Percentiles rank a stretch among this genome's conserved stretches.
Conservation (phyloP, 2,797 vertebrate genomes). For the Leptodactylus fallax region DNA sequence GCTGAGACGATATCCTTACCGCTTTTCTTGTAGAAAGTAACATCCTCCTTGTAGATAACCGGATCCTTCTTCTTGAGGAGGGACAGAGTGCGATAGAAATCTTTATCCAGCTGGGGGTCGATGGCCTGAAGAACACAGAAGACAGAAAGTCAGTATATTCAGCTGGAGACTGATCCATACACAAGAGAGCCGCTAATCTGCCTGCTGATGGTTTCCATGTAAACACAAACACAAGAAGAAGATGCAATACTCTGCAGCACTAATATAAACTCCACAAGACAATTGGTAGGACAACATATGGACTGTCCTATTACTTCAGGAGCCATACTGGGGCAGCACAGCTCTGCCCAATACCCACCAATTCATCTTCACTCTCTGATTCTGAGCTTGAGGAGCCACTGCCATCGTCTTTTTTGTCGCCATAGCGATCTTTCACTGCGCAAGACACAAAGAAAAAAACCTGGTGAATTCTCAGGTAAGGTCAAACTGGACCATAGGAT, state of each 20-base stretch:
- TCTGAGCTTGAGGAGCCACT: conserved; percentile 77
- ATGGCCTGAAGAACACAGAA: conserved; percentile 75
- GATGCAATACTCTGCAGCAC: too few relatives aligned
- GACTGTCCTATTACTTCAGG: neutral
- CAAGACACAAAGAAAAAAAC: neutral
- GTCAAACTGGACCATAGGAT: too few relatives aligned
- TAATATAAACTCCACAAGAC: too few relatives aligned
- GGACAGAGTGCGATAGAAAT: conserved; percentile 89
- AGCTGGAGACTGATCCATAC: neutral
- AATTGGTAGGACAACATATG: too few relatives aligned
- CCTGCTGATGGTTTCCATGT: neutral
- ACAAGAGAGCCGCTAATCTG: neutral
- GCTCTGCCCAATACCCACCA: conserved; percentile 72
- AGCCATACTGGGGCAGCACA: neutral
- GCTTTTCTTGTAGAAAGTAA: conserved; percentile 78
- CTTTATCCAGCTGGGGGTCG: conserved; percentile 82
- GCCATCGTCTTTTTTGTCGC: conserved; percentile 71
- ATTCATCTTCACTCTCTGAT: conserved; percentile 82
- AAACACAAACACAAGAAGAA: neutral
- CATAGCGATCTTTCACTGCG: conserved; percentile 89
- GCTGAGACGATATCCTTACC: conserved; percentile 66
- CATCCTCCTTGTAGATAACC: conserved; percentile 84
- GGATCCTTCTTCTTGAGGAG: conserved; percentile 91
- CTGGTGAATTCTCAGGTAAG: neutral
- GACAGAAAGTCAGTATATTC: too few relatives aligned